These are phyloP conservation scores for Aurelia coerulea DNA, from an alignment of 30 jellyfish, hydroid and myxozoan species.

Conservation along the genomic window DNA sequence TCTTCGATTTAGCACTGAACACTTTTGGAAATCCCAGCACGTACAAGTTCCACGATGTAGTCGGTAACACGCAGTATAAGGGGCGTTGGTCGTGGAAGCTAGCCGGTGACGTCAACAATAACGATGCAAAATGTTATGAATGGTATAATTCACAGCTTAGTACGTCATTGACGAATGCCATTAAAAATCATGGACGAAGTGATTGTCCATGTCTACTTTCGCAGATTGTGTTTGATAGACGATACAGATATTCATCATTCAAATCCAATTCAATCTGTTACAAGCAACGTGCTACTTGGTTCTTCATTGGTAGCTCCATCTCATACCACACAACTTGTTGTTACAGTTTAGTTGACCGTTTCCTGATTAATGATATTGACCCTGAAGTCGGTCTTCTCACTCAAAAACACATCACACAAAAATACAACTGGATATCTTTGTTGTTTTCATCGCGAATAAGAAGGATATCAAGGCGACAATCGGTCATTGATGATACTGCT, in stretches of 20 bases:
- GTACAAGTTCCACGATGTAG: constrained; percentile 41
- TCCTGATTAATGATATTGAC: constrained; percentile 3
- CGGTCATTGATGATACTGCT: constrained; percentile 9
- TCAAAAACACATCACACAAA: constrained; percentile 7
- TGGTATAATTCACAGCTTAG: constrained; percentile 42
- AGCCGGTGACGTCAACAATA: constrained; percentile 14
- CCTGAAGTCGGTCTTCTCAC: constrained; percentile 13
- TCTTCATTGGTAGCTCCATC: background rate
- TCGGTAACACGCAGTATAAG: constrained; percentile 30
- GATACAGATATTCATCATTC: constrained; percentile 12
- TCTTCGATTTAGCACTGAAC: background rate
- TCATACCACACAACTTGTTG: constrained; percentile 42
- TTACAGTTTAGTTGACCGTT: background rate
- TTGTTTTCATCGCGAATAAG: background rate
- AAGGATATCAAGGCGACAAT: background rate
- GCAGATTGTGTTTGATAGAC: constrained; percentile 16
- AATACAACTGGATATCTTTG: background rate
- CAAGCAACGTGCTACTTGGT: constrained; percentile 37
- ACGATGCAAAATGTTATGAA: constrained; percentile 31
- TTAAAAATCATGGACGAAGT: constrained; percentile 18
- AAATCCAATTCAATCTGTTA: constrained; percentile 1
- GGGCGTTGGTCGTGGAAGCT: constrained; percentile 69
- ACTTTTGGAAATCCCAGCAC: constrained; percentile 20
- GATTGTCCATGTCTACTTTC: constrained; percentile 23
- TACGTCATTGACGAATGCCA: background rate